Base-by-base conservation (phyloP, 2,797 vertebrate species). In the Gallinago stenura region DNA sequence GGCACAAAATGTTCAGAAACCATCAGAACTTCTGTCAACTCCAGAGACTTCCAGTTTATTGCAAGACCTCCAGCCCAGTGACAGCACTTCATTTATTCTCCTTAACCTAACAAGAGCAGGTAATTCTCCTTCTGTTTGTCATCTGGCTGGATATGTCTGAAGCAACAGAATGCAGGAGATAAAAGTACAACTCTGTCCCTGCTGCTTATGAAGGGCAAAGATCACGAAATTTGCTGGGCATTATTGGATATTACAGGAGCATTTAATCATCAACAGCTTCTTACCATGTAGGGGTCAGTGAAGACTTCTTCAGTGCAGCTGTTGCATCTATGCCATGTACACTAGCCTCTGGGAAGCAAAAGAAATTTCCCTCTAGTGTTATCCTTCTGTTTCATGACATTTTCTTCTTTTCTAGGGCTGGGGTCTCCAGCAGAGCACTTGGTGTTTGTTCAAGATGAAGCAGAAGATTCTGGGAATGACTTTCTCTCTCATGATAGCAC, bases 31-130 rank as follows among this genome's bases (percentile, higher is more conserved):
- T 92, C 98, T 95, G 91, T 97, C 98, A 95, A 98, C 85, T 94
- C 97, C 97, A 97, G 98, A 98, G 73, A 97, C 98, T 72, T 98
- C 98, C 84, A 97, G 98, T 92, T 98, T 99, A 96, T 98, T 99
- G 90, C 99, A 99, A 91, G 99, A 99, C 96, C 98, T 99, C 21
- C 99, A 99, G 76, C 99, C 99, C 95, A 98, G 98, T 15, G 99
- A 99, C 91, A 99, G 98, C 98, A 99, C 99, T 58, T 99, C 99
- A 57, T 99, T 99, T 89, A 99, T 99, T 97, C 98, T 99, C 58
- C 99, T 99, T 87, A 99, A 99, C 96, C 98, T 99, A 9, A 99
- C 99, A n/a, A 99, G 99, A 98, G 97, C 98, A 98, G 99, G 99
- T 99, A 97, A 95, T 91, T 91, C 43, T 85, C 64, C 79, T 90